Evolutionary conservation across 2,797 vertebrate species (phyloP), one percentile per base, ranked within the genome.

Genomic region (Crenuchus spilurus): DNA sequence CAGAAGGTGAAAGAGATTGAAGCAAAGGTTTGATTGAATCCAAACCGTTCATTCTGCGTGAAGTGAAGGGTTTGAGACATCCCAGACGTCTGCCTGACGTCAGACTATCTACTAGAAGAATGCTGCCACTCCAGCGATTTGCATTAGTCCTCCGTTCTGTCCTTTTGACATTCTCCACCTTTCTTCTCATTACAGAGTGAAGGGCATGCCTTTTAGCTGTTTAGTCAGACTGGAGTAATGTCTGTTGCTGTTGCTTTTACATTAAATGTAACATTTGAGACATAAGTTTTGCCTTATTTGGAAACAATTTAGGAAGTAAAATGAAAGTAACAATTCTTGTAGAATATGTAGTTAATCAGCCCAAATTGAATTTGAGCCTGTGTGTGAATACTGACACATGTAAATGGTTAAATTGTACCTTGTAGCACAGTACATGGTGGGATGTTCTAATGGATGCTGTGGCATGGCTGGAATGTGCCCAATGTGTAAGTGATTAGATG

Each of bases 401-500:
- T 16, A n/a, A 46, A 49, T 26, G 4, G 44, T 76, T 64, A 60
- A 42, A 41, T 22, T 62, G 46, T 72, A 65, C n/a, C 10, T n/a
- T n/a, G 4, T 22, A 42, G 24, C 16, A 4, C 18, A 48, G 67
- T 52, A 67, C 42, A 67, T 60, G 24, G 13, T 16, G 28, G 44
- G 70, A 24, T 75, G 49, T 64, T 70, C 57, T 64, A 49, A 54
- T 49, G 35, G 48, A 63, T 52, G 28, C 6, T 14, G 6, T 61
- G 55, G 26, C n/a, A 14, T 39, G 70, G 48, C 30, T 52, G 65
- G 65, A 69, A 62, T 75, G 73, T 35, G 14, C 48, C 20, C 37
- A 75, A 22, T 69, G 41, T 70, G 67, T 70, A 64, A 64, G 57
- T 58, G 67, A 70, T 76, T 70, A 76, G 67, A 39, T 41, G 58